Evolutionary conservation across 2,888 invertebrate genomes (phyloP).

Genomic region (Minunthozetes semirufus): DNA sequence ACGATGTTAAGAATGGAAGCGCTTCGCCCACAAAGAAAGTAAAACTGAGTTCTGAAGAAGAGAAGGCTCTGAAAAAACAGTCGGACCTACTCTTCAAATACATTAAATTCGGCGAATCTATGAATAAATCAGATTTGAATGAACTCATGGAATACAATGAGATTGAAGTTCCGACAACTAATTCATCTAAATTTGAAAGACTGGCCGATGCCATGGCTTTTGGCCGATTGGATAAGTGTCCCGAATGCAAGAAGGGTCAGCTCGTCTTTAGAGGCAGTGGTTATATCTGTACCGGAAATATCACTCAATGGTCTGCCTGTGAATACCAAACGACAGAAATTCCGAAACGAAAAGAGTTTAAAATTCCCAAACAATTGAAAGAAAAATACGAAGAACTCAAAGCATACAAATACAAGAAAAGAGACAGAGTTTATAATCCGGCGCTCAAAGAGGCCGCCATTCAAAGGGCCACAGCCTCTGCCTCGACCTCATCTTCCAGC

Average conservation of each 20-base stretch:
- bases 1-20: neutral
- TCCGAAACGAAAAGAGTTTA: constrained; percentile 65
- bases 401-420: constrained; percentile 25
- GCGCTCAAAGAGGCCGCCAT: constrained; percentile 13
- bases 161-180: constrained; percentile 52
- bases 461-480: constrained; percentile 1
- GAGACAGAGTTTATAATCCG: neutral
- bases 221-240: constrained; percentile 70
- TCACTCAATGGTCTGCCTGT: constrained; percentile 87
- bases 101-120: constrained; percentile 58
- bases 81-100: constrained; percentile 62
- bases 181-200: constrained; percentile 13
- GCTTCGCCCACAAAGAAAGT: constrained; percentile 45
- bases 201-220: constrained; percentile 75
- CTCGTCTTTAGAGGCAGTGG: constrained; percentile 55
- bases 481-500: neutral
- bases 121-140: constrained; percentile 59
- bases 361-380: constrained; percentile 60
- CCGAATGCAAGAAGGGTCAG: constrained; percentile 66
- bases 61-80: constrained; percentile 63
- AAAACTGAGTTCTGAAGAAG: constrained; percentile 52
- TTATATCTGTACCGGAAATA: constrained; percentile 74
- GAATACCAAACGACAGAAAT: constrained; percentile 58
- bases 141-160: constrained; percentile 63
- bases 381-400: constrained; percentile 55